A percentile compares a stretch with the other conserved stretches of the same genome.
Evolutionary conservation across 2,888 invertebrate species (phyloP).

Genomic region (Torymus aiolomorphi): DNA sequence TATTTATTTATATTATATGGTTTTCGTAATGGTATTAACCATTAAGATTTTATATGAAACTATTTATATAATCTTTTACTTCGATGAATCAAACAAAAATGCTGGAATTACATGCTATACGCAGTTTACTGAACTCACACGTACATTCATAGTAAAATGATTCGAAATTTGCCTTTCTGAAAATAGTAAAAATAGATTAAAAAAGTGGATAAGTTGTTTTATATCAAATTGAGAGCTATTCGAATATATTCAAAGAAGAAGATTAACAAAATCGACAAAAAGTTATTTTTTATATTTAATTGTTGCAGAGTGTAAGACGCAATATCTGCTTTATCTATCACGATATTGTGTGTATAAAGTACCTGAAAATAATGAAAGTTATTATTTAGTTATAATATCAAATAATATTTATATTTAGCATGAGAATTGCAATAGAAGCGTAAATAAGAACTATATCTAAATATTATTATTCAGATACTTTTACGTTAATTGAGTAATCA

Average conservation of each 20-base stretch:
- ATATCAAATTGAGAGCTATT: neutral
- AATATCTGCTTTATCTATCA: slow-evolving; percentile 68
- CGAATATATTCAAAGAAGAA: slow-evolving; percentile 1
- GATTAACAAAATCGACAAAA: slow-evolving; percentile 44
- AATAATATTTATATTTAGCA: slow-evolving; percentile 49
- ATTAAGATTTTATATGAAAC: no score
- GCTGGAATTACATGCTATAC: no score
- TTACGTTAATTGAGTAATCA: slow-evolving; percentile 22
- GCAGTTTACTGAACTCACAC: no score
- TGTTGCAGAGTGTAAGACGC: slow-evolving; percentile 56
- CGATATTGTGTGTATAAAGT: slow-evolving; percentile 74
- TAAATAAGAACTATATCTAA: slow-evolving; percentile 27
- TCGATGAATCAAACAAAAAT: no score
- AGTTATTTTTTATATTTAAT: slow-evolving; percentile 51
- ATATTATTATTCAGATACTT: slow-evolving; percentile 50
- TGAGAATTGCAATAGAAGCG: slow-evolving; percentile 24
- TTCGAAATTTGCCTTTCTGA: no score
- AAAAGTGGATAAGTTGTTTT: neutral
- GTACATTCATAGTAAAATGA: no score
- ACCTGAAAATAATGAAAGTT: slow-evolving; percentile 71
- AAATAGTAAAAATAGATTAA: neutral
- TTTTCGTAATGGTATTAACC: no score
- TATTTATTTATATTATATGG: no score
- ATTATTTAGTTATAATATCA: slow-evolving; percentile 56
- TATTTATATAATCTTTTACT: no score